Evolutionary conservation across 2,797 vertebrate genomes (phyloP), one percentile per base, ranked within the genome.

Genomic region (Streptopelia turtur): DNA sequence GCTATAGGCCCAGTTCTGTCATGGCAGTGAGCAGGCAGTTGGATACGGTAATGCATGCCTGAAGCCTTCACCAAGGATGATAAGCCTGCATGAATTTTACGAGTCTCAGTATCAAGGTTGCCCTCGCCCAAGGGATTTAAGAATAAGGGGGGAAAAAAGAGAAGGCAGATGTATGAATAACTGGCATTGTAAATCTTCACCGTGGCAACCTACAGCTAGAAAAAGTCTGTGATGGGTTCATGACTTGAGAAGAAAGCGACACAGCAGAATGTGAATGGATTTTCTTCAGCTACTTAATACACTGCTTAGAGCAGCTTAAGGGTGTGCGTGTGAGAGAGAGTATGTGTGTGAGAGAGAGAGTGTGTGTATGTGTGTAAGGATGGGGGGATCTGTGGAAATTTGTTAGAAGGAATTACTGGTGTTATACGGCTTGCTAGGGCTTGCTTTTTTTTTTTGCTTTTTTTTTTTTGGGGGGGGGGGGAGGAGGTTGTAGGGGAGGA

Each of bases 171-270:
- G 98, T 98, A 98, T 98, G 98, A 99, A 99, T 98, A 98, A 98
- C 98, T 98, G 97, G 98, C 98, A 98, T 98, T 98, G 98, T 99
- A 99, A 99, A 99, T 98, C 98, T 99, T 98, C 98, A 98, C 98
- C 98, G 98, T 98, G 98, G 98, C 98, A 99, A 99, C 98, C 98
- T 98, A 98, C 98, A 98, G 98, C 98, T 97, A 98, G 98, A 98
- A 98, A 98, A 98, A 97, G 97, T 98, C 98, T 98, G 98, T 98
- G 98, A 98, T 98, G 98, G 98, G 98, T 98, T 98, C 98, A 98
- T 98, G 98, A 98, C 98, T 98, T 98, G 98, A 98, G 97, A 98
- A 98, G 98, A 98, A 98, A 98, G 98, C 97, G 84, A 97, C 97
- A 97, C 97, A 98, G 98, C 98, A 98, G 97, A 98, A 98, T 98